Base-by-base conservation (phyloP, 2,888 invertebrate species). In the Ectemnius cavifrons region DNA sequence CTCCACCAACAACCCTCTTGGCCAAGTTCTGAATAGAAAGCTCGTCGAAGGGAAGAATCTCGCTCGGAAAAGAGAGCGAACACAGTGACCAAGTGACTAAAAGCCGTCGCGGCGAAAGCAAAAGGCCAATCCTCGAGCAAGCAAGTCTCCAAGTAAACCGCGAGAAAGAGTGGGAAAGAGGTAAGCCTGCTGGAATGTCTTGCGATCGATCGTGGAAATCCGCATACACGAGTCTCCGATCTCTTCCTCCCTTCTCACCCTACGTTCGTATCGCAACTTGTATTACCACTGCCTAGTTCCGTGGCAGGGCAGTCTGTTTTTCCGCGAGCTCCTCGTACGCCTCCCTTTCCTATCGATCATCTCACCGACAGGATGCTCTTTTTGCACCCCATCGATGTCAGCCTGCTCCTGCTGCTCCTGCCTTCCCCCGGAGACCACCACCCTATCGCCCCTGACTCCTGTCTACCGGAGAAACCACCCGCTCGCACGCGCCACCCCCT, bases 181-280 rank as follows among this genome's bases (percentile, higher is more conserved):
- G 80, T 81, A 78, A 81, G 76, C 47, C 47, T 47, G 20, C 3
- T 20, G 61, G 46, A 45, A 65, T 27, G 62, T 70, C 47, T 63
- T 45, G 18, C 16, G 61, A 79, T 81, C 81, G 82, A 81, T 80
- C 78, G 78, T 65, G 69, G 71, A 77, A 79, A 75, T 72, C 64
- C 68, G 71, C 65, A 67, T 72, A 78, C 61, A 74, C 56, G 27
- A 6, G 37, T 37, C 37, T 37, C 67, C 56, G 61, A 18, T 59
- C 60, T 63, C 60, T 63, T 65, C 37, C 37, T 27, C 75, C 63
- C 63, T 73, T 81, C 23, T 23, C 72, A 71, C 73, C 73, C 23
- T 2, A 75, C 74, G 66, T 72, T 74, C 79, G 72, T 52, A 14
- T 11, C n/a, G 8, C 37, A 6, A 52, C 5, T 11, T 52, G 0